Evolutionary conservation across 2,113 vertebrate genomes (phyloP), one percentile per base, ranked within the genome.

Genomic region (Genyomyrus donnyi): DNA sequence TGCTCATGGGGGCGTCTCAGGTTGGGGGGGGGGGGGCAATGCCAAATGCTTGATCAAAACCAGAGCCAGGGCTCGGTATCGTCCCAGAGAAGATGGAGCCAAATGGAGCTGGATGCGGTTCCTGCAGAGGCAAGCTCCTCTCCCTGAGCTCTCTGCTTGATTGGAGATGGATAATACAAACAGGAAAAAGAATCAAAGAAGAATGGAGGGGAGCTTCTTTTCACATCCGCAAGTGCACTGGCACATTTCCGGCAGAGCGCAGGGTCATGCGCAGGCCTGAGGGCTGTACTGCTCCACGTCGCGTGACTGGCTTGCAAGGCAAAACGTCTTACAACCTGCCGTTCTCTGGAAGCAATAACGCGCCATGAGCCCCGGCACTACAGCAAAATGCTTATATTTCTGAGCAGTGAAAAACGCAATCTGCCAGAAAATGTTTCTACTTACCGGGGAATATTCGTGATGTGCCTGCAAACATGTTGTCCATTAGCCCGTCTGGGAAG

Each of bases 41-140:
- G 35, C 31, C 70, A 88, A 77, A 3, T 19, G 85, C 88, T 89
- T 88, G 90, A 90, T 83, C 88, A 42, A 93, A 90, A 92, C 53
- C 88, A 74, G 77, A 93, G 62, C 56, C 74, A 11, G 90, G 42
- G 58, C 90, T 89, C 88, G 90, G 92, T 77, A 91, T 52, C 66
- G 1, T 88, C 92, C 90, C 46, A 85, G 83, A 91, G 52, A 88
- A 85, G 31, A 87, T 17, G 2, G 49, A 35, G 88, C 46, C 90
- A 92, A 88, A 80, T 89, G 89, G 91, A 88, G 92, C 21, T 3
- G 49, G 87, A 11, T 62, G 85, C 89, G 89, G 66, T 86, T 91
- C 15, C 56, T 85, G 62, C 88, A 87, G 91, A 80, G 84, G 85
- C 89, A 53, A 87, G 85, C 90, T 88, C 88, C 90, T 66, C 89